Conservation (phyloP, 2,113 vertebrate species). For the Eonycteris spelaea region DNA sequence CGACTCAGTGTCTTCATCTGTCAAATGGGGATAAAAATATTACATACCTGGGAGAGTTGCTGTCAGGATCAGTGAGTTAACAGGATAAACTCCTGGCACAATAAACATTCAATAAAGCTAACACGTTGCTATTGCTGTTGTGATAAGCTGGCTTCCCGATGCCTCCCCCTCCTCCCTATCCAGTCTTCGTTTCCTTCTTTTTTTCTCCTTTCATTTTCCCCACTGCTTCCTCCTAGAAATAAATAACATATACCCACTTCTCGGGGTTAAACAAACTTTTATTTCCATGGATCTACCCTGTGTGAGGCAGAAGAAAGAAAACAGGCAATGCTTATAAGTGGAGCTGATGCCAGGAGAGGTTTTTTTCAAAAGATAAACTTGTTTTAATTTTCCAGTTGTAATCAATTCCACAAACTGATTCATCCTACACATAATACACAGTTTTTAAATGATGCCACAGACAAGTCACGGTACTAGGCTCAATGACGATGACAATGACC, state of each 20-base stretch:
- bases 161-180: accelerated
- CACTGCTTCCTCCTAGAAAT: not conserved
- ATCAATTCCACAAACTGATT: not conserved
- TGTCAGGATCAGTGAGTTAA: not conserved
- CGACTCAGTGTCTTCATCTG: not conserved
- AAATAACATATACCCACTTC: not conserved
- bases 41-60: not conserved
- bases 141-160: not conserved
- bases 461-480: not conserved
- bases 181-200: not conserved
- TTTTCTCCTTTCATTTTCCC: not conserved
- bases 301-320: not conserved
- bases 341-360: not conserved
- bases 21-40: too few relatives aligned
- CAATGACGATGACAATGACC: too few relatives aligned
- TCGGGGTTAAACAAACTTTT: not conserved
- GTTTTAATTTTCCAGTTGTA: not conserved
- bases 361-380: not conserved
- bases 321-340: not conserved
- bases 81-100: not conserved
- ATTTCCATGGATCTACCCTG: not conserved
- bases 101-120: accelerated
- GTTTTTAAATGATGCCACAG: not conserved
- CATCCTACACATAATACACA: not conserved
- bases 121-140: accelerated